These are phyloP conservation scores for Platyrinchus mystaceus DNA, from an alignment of 2,797 vertebrate species.

Conservation along the genomic window DNA sequence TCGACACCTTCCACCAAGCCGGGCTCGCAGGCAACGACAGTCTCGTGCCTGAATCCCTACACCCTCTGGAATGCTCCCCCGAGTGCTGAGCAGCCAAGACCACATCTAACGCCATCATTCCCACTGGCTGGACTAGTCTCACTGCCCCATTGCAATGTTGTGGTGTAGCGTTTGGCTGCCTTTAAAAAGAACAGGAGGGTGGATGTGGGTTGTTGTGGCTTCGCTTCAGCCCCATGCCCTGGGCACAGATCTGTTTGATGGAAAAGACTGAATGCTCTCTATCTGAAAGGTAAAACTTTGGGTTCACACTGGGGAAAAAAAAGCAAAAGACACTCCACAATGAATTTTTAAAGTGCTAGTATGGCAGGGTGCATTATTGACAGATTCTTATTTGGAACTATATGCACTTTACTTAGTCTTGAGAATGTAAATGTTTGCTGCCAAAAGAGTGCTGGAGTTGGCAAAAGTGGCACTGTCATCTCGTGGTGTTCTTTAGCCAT, in stretches of 20 bases:
- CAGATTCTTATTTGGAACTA: neutral
- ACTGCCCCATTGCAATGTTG: neutral
- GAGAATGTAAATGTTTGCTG: neutral
- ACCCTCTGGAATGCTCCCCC: neutral
- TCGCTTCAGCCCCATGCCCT: neutral
- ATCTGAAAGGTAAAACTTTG: neutral
- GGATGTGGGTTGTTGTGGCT: neutral
- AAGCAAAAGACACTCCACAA: neutral
- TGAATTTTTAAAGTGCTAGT: neutral
- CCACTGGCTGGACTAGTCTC: neutral
- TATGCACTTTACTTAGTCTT: neutral
- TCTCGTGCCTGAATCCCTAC: rapidly evolving
- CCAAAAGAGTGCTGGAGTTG: neutral
- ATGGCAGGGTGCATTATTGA: neutral
- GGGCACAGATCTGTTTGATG: neutral
- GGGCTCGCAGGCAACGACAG: neutral
- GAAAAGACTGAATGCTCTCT: neutral
- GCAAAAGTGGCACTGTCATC: neutral
- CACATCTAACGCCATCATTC: neutral
- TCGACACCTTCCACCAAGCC: neutral
- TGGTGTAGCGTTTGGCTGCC: neutral
- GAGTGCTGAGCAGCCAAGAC: neutral
- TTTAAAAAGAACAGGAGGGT: neutral
- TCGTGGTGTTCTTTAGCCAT: neutral
- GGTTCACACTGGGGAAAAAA: neutral